Conservation (phyloP, 2,797 vertebrate genomes). For the Darevskia mixta region DNA sequence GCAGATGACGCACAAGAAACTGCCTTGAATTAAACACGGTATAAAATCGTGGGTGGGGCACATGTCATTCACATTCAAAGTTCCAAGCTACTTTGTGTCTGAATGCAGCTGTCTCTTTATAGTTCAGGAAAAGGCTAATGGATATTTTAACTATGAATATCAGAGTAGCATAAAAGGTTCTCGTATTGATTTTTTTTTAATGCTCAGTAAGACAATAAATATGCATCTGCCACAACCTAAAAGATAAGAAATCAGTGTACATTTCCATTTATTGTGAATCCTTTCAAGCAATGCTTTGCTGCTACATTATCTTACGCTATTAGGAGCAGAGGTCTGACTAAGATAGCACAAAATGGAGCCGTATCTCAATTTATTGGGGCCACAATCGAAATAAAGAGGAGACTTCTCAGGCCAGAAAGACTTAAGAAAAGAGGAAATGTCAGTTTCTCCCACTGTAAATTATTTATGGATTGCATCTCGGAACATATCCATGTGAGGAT, state of each 20-base stretch:
- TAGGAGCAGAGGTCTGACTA: slow-evolving; percentile 5
- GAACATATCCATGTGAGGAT: background rate
- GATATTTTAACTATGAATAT: slow-evolving; percentile 14
- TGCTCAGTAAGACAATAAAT: slow-evolving; percentile 1
- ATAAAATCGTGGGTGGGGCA: background rate
- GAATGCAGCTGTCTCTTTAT: slow-evolving; percentile 2
- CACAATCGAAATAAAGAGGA: background rate
- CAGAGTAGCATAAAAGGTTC: slow-evolving; percentile 8
- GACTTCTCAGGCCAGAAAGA: background rate
- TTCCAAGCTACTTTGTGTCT: background rate
- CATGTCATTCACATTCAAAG: background rate
- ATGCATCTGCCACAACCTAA: background rate
- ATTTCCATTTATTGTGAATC: background rate
- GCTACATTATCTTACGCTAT: slow-evolving; percentile 1
- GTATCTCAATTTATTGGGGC: slow-evolving; percentile 18
- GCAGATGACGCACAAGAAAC: background rate
- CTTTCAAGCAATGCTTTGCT: background rate
- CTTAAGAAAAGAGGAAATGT: background rate
- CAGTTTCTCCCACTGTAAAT: background rate
- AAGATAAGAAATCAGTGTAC: background rate
- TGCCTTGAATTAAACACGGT: background rate
- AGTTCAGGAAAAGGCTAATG: slow-evolving; percentile 22
- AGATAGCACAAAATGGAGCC: background rate
- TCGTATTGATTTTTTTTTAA: slow-evolving; percentile 7
- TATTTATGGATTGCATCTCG: background rate